Conservation (phyloP, 2,113 vertebrate genomes). For the Hyaena hyaena region DNA sequence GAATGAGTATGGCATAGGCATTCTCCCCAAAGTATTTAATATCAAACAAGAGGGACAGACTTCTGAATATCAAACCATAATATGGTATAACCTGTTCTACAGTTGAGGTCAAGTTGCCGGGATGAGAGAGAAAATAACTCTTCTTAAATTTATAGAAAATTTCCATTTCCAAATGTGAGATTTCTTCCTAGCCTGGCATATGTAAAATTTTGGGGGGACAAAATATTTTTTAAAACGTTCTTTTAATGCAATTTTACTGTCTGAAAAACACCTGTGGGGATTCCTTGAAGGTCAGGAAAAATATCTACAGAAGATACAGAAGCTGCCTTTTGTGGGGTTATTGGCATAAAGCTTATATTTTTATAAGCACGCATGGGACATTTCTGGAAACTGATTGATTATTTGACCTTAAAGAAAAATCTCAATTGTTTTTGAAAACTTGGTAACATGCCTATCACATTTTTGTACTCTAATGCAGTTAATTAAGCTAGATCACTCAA, state of each 20-base stretch:
- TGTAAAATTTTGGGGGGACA: not conserved
- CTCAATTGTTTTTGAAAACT: not conserved
- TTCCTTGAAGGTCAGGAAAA: constrained; percentile 15
- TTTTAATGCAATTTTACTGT: constrained; percentile 49
- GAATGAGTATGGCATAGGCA: not conserved
- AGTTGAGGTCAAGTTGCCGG: not conserved
- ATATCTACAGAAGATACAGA: not conserved
- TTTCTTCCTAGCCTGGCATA: not conserved
- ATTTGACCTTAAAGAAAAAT: not conserved
- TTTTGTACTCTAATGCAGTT: constrained; percentile 15
- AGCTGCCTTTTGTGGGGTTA: not conserved
- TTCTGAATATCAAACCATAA: not conserved
- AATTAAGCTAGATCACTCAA: not conserved
- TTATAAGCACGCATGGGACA: not conserved
- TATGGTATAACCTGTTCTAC: not conserved
- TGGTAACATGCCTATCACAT: not conserved
- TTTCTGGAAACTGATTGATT: not conserved
- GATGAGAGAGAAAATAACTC: not conserved
- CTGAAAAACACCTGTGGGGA: not conserved
- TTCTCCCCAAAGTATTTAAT: not conserved
- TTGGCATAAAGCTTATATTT: not conserved
- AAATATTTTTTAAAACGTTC: not conserved
- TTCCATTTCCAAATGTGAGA: not conserved
- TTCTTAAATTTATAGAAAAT: not conserved
- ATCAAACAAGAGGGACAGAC: not conserved